Conservation (phyloP, 2,888 invertebrate species). For the Allacma fusca region DNA sequence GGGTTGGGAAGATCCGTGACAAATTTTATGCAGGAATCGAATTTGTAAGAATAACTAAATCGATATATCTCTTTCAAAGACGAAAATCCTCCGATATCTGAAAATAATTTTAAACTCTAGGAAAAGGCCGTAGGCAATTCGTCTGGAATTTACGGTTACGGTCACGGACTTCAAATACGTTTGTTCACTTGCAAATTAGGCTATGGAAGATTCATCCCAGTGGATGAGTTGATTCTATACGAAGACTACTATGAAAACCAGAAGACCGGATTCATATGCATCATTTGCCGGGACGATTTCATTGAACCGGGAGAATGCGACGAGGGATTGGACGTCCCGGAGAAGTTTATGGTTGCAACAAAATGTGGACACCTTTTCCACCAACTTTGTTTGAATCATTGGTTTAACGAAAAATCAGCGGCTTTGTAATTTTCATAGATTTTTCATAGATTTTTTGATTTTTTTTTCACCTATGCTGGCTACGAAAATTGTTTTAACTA, state of each 20-base stretch:
- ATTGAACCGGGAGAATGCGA: constrained; percentile 38
- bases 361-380: constrained; percentile 57
- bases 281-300: constrained; percentile 58
- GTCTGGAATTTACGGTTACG: constrained; percentile 54
- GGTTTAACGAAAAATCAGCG: constrained; percentile 53
- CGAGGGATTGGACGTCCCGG: neutral
- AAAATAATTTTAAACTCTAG: constrained; percentile 46
- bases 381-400: constrained; percentile 49
- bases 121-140: constrained; percentile 57
- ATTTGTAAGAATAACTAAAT: constrained; percentile 57
- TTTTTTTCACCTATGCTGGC: too few species aligned
- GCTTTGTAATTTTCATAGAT: neutral
- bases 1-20: constrained; percentile 58
- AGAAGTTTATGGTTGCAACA: constrained; percentile 51
- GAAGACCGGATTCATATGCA: constrained; percentile 55
- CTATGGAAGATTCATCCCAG: constrained; percentile 55
- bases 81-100: too few species aligned
- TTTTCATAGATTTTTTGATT: too few species aligned
- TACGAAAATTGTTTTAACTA: too few species aligned
- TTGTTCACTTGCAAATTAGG: constrained; percentile 53
- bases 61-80: too few species aligned
- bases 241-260: constrained; percentile 54
- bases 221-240: constrained; percentile 54
- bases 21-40: constrained; percentile 56
- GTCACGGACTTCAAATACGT: constrained; percentile 50